Evolutionary conservation across 2,888 invertebrate species (phyloP).

Genomic region (Terebella lapidaria): DNA sequence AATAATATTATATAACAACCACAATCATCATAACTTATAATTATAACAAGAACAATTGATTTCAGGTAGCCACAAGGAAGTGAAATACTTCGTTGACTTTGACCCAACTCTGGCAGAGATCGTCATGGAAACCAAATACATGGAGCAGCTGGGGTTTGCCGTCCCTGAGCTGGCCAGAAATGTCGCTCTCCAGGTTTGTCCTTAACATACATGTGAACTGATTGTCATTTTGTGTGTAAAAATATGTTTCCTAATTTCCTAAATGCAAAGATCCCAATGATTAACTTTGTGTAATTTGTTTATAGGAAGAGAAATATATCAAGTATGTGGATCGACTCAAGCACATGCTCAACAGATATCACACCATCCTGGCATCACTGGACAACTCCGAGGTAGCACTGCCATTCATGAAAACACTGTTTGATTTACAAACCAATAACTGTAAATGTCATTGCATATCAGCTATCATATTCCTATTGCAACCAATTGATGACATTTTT

Average conservation of each 20-base stretch:
- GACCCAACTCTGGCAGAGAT: conserved; percentile 54
- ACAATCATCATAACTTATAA: neutral
- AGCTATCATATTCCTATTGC: too few species aligned
- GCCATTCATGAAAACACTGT: too few species aligned
- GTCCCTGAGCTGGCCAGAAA: conserved; percentile 55
- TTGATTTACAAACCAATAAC: too few species aligned
- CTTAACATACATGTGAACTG: too few species aligned
- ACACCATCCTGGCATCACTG: conserved; percentile 63
- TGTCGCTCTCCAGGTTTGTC: conserved; percentile 53
- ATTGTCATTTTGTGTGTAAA: too few species aligned
- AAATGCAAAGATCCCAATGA: neutral
- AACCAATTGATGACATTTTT: too few species aligned
- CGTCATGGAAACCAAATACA: conserved; percentile 54
- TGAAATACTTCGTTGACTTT: conserved; percentile 52
- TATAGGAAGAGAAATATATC: conserved; percentile 51
- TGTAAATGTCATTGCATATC: too few species aligned
- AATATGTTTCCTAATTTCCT: too few species aligned
- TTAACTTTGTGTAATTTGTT: neutral
- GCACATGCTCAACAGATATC: conserved; percentile 54
- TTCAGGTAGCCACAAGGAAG: conserved; percentile 15
- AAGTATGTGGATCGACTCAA: conserved; percentile 51
- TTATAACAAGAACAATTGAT: too few species aligned
- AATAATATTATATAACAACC: neutral
- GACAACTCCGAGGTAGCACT: conserved; percentile 67
- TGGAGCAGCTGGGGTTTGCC: conserved; percentile 54